Percentiles rank a stretch among this genome's conserved stretches.
Conservation (phyloP, 2,797 vertebrate genomes). For the Hippocampus kuda region DNA sequence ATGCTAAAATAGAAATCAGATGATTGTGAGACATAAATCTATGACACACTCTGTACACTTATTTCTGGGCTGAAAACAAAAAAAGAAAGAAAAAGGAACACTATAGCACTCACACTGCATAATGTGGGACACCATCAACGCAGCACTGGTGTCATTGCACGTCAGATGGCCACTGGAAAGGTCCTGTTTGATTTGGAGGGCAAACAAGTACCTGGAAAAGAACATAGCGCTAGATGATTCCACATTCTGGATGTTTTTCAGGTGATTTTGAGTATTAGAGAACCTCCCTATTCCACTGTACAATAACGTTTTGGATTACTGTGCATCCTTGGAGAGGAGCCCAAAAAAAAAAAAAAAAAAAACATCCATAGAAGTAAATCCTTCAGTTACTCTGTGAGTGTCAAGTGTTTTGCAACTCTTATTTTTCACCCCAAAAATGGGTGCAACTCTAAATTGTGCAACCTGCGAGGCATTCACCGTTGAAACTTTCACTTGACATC, state of each 20-base stretch:
- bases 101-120: constrained; percentile 81
- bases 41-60: neutral
- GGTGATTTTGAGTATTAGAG: neutral
- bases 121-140: constrained; percentile 90
- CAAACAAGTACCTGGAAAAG: constrained; percentile 88
- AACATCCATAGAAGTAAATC: too few relatives aligned
- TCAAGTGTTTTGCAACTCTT: too few relatives aligned
- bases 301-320: too few relatives aligned
- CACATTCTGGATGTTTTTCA: neutral
- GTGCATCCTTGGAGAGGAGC: too few relatives aligned
- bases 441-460: neutral
- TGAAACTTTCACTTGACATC: neutral
- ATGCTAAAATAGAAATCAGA: neutral
- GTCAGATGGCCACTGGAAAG: constrained; percentile 80
- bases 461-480: neutral
- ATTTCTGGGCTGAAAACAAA: neutral
- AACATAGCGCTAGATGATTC: neutral
- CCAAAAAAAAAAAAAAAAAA: too few relatives aligned
- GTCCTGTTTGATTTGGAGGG: constrained; percentile 94
- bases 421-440: neutral
- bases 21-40: constrained; percentile 16
- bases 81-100: neutral
- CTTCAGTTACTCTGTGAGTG: too few relatives aligned
- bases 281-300: too few relatives aligned
- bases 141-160: constrained; percentile 86